Evolutionary conservation across 2,113 vertebrate species (phyloP).

Genomic region (Seriola rivoliana): DNA sequence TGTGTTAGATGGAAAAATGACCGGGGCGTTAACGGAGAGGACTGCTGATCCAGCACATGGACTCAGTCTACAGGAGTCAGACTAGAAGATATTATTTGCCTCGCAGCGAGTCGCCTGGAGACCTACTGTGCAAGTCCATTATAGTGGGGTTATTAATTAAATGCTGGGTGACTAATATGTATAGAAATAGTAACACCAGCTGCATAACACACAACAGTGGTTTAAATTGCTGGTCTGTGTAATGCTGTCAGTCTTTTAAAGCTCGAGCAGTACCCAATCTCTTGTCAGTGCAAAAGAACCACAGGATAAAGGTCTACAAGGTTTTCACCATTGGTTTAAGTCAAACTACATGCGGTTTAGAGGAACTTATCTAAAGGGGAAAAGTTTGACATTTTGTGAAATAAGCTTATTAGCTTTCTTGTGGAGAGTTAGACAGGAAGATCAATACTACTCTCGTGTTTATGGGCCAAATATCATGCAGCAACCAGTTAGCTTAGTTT

Average conservation of each 20-base stretch:
- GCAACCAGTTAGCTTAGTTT: background rate
- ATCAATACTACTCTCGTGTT: background rate
- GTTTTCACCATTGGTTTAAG: background rate
- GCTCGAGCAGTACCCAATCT: background rate
- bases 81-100: conserved; percentile 14
- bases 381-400: background rate
- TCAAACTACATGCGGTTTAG: background rate
- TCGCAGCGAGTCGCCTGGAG: background rate
- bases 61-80: conserved; percentile 26
- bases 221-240: conserved; percentile 17
- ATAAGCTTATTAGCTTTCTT: background rate
- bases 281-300: background rate
- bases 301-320: background rate
- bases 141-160: conserved; percentile 46
- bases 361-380: background rate
- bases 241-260: conserved; percentile 15
- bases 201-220: conserved; percentile 21
- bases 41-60: conserved; percentile 64
- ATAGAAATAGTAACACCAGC: conserved; percentile 61
- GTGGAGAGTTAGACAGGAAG: background rate
- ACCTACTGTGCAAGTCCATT: conserved; percentile 23
- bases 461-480: background rate
- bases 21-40: conserved; percentile 33
- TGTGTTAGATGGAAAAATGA: conserved; percentile 45
- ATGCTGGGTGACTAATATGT: conserved; percentile 40